These are phyloP conservation scores for Acipenser transmontanus DNA, from an alignment of 2,797 vertebrate genomes.

Conservation along the genomic window DNA sequence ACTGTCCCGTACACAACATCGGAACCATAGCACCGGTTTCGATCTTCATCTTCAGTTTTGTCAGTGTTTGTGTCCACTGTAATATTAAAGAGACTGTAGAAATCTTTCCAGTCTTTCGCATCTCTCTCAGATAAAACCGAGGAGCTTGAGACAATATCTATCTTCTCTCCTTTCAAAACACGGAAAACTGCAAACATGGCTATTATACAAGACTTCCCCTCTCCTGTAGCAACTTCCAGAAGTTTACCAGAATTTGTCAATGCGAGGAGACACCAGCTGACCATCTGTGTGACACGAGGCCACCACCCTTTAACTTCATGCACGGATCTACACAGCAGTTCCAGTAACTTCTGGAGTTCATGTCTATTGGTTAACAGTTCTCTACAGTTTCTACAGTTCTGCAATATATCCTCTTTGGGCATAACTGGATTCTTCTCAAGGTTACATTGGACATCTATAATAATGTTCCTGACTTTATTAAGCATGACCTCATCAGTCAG, in stretches of 20 bases:
- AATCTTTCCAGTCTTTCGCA: conserved; percentile 4
- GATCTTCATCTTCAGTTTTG: no score
- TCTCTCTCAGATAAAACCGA: conserved; percentile 21
- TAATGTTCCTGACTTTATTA: conserved; percentile 9
- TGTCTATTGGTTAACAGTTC: no score
- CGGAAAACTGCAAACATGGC: conserved; percentile 52
- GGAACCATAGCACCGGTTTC: conserved; percentile 18
- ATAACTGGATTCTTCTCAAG: no score
- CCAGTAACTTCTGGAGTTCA: conserved; percentile 14
- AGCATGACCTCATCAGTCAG: conserved; percentile 15
- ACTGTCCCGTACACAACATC: conserved; percentile 45
- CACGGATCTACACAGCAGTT: background rate
- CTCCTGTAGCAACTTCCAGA: conserved; percentile 47
- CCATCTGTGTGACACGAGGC: conserved; percentile 47
- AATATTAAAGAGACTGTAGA: conserved; percentile 21
- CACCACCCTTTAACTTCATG: background rate
- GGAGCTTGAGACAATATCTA: conserved; percentile 42
- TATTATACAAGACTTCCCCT: conserved; percentile 52
- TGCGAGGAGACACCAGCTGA: conserved; percentile 48
- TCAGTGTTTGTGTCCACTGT: conserved; percentile 21
- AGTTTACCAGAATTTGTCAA: conserved; percentile 36
- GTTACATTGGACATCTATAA: conserved; percentile 1
- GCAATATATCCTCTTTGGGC: no score
- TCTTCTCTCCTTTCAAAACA: conserved; percentile 23
- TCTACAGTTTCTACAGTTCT: no score